Evolutionary conservation across 2,888 invertebrate species (phyloP), one percentile per base, ranked within the genome.

Genomic region (Rhagophthalmus giganteus): DNA sequence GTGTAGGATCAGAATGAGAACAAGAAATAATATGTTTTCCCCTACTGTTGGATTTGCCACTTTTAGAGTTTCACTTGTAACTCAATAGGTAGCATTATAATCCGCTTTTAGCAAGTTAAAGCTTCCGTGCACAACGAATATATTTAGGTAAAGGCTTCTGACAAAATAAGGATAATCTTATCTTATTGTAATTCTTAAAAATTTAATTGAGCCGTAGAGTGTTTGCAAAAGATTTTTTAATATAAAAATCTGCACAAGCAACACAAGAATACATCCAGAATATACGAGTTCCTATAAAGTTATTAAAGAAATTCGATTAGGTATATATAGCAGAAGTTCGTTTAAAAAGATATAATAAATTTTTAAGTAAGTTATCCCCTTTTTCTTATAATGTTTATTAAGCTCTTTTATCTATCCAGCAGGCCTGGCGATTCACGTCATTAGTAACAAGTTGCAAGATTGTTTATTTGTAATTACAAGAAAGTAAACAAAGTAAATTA

Each of bases 31-130:
- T 12, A 37, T 31, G 20, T 40, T 31, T 40, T 31, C 12, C 16
- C 28, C 15, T 15, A n/a, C n/a, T 14, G 10, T 11, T 28, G 31
- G 28, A 40, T 40, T 40, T 40, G 31, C 15, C 30, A 40, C 40
- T 40, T 40, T 40, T 40, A 11, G 40, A 40, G 40, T 40, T 40
- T 31, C 40, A 31, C 10, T 30, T 12, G 31, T 12, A 40, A 40
- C 20, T 16, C 15, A 28, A 40, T 40, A 24, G 31, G 10, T 38
- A 26, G 25, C 27, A 27, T n/a, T 27, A 38, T 38, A 38, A 38
- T 38, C 38, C 14, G 26, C 25, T 38, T 38, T 38, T 12, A 27
- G 38, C 8, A 8, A 15, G 13, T 15, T 4, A 20, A 20, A 20
- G 20, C 20, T 20, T 20, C 7, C 20, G 4, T 20, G 7, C 7